phyloP scores from a whole-genome alignment of 2,797 vertebrate genomes.

The Hypotaenidia philippensis region DNA sequence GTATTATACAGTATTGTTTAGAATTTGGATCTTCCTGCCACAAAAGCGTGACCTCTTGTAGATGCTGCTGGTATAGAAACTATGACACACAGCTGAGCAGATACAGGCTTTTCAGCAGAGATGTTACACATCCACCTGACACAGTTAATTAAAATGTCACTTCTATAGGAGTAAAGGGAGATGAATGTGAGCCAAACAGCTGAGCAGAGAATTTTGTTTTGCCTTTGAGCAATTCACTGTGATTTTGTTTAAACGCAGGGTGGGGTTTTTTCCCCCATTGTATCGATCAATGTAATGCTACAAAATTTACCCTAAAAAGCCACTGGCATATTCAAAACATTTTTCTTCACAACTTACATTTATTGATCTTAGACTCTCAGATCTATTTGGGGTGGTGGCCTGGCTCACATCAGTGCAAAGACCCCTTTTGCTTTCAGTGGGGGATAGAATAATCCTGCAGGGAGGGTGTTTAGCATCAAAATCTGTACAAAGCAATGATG shows the following conservation, averaged over 20 bases:
- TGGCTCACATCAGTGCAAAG: not conserved
- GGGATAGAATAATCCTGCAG: not conserved
- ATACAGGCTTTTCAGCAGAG: slow-evolving; percentile 63
- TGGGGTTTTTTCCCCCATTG: not conserved
- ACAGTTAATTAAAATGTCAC: slow-evolving; percentile 74
- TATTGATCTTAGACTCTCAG: not conserved
- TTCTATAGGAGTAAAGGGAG: slow-evolving; percentile 67
- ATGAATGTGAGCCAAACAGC: slow-evolving; percentile 74
- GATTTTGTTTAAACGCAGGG: slow-evolving; percentile 63
- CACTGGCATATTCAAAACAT: not conserved
- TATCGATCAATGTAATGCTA: slow-evolving; percentile 35
- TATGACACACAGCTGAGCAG: slow-evolving; percentile 61
- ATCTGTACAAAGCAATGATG: not conserved
- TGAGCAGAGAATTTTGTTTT: slow-evolving; percentile 72
- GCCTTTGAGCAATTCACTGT: slow-evolving; percentile 69
- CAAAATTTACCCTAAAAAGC: not conserved
- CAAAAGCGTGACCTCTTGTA: slow-evolving; percentile 8
- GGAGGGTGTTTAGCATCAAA: not conserved
- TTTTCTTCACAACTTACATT: not conserved
- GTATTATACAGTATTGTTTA: slow-evolving; percentile 1
- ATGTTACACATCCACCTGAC: slow-evolving; percentile 69
- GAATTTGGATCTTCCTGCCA: slow-evolving; percentile 15
- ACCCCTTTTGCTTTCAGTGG: not conserved
- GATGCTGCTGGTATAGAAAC: not conserved
- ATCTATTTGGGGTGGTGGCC: not conserved